A percentile compares a stretch with the other conserved stretches of the same genome.
Evolutionary conservation across 2,113 vertebrate genomes (phyloP).

Genomic region (Nycticorax nycticorax): DNA sequence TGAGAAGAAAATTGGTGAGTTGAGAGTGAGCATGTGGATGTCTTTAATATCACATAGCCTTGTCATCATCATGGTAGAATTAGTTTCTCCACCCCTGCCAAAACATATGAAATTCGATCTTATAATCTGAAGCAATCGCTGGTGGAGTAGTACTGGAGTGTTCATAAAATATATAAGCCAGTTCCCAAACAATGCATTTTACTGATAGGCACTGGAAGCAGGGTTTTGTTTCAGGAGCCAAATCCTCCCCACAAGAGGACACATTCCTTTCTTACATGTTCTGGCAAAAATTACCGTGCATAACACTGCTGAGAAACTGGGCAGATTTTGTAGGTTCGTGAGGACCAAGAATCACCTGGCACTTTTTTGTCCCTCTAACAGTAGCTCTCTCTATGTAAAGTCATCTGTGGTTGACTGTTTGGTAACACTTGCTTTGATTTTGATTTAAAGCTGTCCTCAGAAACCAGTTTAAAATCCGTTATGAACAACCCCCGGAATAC

Average conservation of each 20-base stretch:
- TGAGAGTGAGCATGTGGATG: neutral
- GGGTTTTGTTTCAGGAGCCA: slow-evolving; percentile 3
- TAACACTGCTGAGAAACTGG: neutral
- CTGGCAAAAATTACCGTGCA: neutral
- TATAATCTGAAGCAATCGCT: neutral
- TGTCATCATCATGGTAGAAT: accelerated
- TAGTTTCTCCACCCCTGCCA: neutral
- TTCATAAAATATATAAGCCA: neutral
- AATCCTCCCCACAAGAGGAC: neutral
- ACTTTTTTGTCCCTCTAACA: neutral
- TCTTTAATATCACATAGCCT: neutral
- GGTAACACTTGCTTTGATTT: neutral
- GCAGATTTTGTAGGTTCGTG: neutral
- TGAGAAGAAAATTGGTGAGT: neutral
- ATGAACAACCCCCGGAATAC: neutral
- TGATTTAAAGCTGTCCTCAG: neutral
- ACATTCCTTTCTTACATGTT: neutral
- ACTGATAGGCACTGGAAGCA: neutral
- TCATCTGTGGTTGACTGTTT: neutral
- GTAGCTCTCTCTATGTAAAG: accelerated
- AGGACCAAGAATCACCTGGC: neutral
- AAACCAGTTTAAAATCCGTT: neutral
- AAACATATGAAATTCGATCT: neutral
- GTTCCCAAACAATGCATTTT: neutral
- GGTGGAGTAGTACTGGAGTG: neutral